Evolutionary conservation across 2,113 vertebrate genomes (phyloP).

Genomic region (Channa argus): DNA sequence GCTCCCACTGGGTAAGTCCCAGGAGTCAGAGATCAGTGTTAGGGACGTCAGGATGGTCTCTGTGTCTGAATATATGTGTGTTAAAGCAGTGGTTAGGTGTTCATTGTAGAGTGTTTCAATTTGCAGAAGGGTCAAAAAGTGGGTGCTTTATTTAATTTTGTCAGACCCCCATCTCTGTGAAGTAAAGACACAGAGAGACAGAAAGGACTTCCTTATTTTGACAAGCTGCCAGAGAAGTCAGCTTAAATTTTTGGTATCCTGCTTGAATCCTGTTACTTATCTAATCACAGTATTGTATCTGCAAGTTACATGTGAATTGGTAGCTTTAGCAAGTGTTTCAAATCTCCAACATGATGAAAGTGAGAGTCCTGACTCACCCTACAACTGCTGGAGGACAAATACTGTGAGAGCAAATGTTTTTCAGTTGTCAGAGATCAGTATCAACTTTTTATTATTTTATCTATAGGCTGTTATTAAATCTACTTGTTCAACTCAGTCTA

Average conservation of each 20-base stretch:
- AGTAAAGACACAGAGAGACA: constrained; percentile 24
- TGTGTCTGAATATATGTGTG: constrained; percentile 18
- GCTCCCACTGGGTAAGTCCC: constrained; percentile 20
- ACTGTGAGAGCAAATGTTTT: too few species aligned
- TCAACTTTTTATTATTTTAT: too few species aligned
- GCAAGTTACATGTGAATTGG: too few species aligned
- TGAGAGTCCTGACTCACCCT: too few species aligned
- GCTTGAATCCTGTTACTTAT: not conserved
- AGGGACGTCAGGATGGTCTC: constrained; percentile 15
- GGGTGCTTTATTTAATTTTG: constrained; percentile 32
- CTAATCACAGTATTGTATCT: not conserved
- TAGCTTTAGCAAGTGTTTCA: not conserved
- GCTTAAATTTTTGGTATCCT: not conserved
- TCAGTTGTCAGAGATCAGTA: too few species aligned
- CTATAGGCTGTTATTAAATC: too few species aligned
- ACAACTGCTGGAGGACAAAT: too few species aligned
- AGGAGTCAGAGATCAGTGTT: constrained; percentile 46
- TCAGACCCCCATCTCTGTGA: constrained; percentile 13
- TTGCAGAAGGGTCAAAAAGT: constrained; percentile 28
- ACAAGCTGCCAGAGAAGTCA: not conserved
- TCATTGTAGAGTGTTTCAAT: constrained; percentile 6
- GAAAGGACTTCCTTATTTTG: not conserved
- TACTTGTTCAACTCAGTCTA: too few species aligned
- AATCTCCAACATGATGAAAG: not conserved
- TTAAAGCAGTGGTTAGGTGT: too few species aligned